phyloP scores from a whole-genome alignment of 2,113 vertebrate species.

The Hippopotamus amphibius region DNA sequence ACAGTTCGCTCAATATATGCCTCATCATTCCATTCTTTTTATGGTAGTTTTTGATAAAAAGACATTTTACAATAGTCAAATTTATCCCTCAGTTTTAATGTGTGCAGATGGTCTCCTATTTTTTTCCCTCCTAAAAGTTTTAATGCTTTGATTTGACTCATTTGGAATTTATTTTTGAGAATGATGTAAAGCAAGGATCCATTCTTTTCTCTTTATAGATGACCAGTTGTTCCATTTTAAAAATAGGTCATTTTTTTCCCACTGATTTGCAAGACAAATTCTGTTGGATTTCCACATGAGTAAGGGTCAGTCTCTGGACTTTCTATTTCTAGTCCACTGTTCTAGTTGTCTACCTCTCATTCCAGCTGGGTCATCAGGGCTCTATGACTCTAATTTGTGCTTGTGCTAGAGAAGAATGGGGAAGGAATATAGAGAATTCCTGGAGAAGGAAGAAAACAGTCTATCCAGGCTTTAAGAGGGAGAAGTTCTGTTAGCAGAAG shows the following conservation, averaged over 20 bases:
- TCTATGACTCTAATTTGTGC: neutral
- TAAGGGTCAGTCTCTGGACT: neutral
- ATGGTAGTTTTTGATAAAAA: neutral
- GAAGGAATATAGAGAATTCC: neutral
- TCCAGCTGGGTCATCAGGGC: neutral
- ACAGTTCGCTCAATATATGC: neutral
- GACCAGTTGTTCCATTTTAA: slow-evolving; percentile 44
- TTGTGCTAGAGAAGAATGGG: neutral
- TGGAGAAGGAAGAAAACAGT: neutral
- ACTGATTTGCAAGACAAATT: slow-evolving; percentile 10
- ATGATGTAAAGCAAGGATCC: neutral
- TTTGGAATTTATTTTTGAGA: slow-evolving; percentile 40
- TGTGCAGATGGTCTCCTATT: neutral
- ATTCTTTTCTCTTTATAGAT: neutral
- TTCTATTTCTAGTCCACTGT: neutral
- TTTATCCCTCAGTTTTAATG: slow-evolving; percentile 35
- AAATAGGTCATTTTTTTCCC: neutral
- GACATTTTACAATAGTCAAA: slow-evolving; percentile 22
- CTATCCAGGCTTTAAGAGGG: neutral
- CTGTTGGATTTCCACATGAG: neutral
- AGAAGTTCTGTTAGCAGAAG: neutral
- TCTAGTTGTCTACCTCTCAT: neutral
- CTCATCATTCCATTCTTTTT: neutral
- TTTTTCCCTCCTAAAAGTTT: slow-evolving; percentile 11
- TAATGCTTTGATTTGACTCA: neutral